Conservation (phyloP, 2,113 vertebrate species). For the Passer montanus region DNA sequence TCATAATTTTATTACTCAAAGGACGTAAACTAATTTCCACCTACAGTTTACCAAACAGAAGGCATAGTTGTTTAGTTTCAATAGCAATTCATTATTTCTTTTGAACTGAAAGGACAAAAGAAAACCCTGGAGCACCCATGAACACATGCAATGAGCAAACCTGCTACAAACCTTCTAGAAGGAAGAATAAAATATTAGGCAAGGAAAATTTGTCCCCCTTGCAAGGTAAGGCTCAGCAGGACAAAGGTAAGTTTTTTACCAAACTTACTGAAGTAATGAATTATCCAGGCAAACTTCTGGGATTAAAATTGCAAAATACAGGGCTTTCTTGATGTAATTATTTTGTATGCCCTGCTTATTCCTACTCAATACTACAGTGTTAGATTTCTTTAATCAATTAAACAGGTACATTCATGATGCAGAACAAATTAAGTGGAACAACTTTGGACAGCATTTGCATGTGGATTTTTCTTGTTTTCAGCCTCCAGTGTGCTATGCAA, state of each 20-base stretch:
- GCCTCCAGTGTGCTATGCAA: background rate
- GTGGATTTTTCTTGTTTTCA: background rate
- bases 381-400: conserved; percentile 40
- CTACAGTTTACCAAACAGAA: background rate
- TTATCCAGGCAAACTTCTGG: background rate
- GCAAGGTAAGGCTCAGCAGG: background rate
- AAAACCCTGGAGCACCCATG: background rate
- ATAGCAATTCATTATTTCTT: background rate
- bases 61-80: background rate
- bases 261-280: background rate
- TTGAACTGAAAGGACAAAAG: background rate
- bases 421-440: conserved; percentile 42
- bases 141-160: background rate
- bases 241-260: background rate
- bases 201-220: background rate
- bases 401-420: conserved; percentile 7
- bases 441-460: background rate
- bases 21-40: background rate
- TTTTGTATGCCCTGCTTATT: conserved; percentile 31
- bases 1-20: background rate
- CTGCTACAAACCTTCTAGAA: background rate
- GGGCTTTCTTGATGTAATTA: background rate
- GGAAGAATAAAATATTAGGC: background rate
- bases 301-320: background rate
- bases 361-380: background rate